phyloP scores from a whole-genome alignment of 2,888 invertebrate species.

The Melieria picta region DNA sequence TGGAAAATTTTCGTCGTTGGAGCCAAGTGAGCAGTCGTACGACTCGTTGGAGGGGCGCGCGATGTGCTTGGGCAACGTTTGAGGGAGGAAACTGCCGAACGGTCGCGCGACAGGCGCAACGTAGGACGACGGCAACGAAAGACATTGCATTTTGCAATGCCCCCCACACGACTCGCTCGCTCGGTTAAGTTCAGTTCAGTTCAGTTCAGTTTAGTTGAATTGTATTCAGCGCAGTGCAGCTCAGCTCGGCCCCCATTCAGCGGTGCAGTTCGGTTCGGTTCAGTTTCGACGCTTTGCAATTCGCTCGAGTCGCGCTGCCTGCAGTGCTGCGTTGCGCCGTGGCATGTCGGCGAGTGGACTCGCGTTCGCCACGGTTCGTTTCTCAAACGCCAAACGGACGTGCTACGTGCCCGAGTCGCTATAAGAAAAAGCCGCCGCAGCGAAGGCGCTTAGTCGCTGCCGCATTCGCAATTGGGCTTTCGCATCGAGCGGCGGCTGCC shows the following conservation, averaged over 20 bases:
- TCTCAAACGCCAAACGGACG: neutral
- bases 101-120: too few relatives aligned
- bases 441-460: conserved; percentile 50
- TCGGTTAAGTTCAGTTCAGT: too few relatives aligned
- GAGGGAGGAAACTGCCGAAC: too few relatives aligned
- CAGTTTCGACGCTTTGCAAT: too few relatives aligned
- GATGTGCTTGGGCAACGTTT: too few relatives aligned
- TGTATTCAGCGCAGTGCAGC: neutral
- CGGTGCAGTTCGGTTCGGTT: conserved; percentile 4
- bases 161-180: too few relatives aligned
- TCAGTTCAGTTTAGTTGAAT: too few relatives aligned
- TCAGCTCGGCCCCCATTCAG: neutral
- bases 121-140: too few relatives aligned
- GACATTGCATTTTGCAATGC: too few relatives aligned
- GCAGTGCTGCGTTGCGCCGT: neutral
- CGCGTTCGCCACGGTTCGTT: conserved; percentile 2
- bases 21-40: too few relatives aligned
- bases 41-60: too few relatives aligned
- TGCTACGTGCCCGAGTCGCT: conserved; percentile 42
- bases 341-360: neutral
- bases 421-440: conserved; percentile 57
- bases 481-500: conserved; percentile 54
- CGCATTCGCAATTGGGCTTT: conserved; percentile 62
- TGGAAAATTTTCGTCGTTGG: neutral
- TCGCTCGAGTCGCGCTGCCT: neutral